These are phyloP conservation scores for Channa striata DNA, from an alignment of 2,797 vertebrate genomes.

Conservation along the genomic window DNA sequence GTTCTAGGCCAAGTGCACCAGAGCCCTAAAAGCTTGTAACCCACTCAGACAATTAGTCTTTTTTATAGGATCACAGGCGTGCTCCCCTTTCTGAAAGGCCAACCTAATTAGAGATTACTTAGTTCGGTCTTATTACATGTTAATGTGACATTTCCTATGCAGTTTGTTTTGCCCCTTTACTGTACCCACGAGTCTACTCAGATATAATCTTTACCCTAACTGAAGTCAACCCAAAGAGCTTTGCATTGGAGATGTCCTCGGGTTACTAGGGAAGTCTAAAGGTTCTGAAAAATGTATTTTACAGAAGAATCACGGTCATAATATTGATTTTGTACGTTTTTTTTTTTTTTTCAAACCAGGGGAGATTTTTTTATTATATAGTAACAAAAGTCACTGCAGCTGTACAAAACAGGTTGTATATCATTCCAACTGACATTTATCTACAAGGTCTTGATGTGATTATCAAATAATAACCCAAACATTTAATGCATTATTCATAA, in stretches of 20 bases:
- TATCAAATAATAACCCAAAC: constrained; percentile 3
- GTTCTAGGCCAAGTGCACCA: constrained; percentile 35
- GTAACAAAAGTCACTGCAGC: too few species aligned
- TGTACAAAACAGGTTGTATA: constrained; percentile 9
- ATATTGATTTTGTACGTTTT: too few species aligned
- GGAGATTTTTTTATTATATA: too few species aligned
- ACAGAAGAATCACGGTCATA: not conserved
- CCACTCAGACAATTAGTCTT: constrained; percentile 63
- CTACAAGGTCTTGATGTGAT: not conserved
- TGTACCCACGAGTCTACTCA: constrained; percentile 62
- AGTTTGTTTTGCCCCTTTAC: constrained; percentile 71
- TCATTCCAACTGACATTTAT: not conserved
- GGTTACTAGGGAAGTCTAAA: constrained; percentile 2
- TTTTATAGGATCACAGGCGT: constrained; percentile 51
- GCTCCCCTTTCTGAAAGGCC: constrained; percentile 69
- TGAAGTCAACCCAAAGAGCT: constrained; percentile 52
- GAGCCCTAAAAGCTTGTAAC: constrained; percentile 40
- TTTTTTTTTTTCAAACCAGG: too few species aligned
- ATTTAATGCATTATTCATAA: not conserved
- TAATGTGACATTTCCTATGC: constrained; percentile 81
- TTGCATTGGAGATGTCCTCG: constrained; percentile 7
- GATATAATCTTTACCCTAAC: constrained; percentile 65
- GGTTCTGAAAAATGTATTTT: constrained; percentile 5
- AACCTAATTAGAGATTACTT: constrained; percentile 77
- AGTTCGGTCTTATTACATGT: constrained; percentile 79